Evolutionary conservation across 1,140 invertebrate genomes (phyloP), one percentile per base, ranked within the genome.

Genomic region (Drosophila jambulina): DNA sequence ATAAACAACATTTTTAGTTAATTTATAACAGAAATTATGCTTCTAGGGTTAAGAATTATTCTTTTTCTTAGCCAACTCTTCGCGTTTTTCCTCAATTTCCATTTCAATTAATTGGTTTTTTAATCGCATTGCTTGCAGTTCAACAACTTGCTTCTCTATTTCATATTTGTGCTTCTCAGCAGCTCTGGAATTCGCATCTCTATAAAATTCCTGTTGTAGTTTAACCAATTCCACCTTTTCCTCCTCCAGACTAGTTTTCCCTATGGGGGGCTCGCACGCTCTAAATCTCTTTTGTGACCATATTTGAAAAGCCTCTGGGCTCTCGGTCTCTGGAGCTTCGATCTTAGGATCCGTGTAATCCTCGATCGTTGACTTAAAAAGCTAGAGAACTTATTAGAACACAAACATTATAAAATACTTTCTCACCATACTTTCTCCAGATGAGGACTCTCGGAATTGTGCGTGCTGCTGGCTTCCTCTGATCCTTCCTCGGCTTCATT

Each of bases 151-250:
- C 19, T 29, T 68, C 12, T 68, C 43, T 15, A 63, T 19, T 21
- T 68, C 64, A 19, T 48, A 63, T 48, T 68, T 63, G 21, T 68
- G 64, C 36, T 64, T 62, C 29, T 68, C 64, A 40, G 64, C 64
- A 3, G 64, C 64, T 38, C 64, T 68, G 19, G 19, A 6, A 40
- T 68, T 68, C 2, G 21, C 42, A 13, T 68, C 64, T 29, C 34
- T 63, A 19, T 38, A 68, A 40, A 40, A 64, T 19, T 68, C 58
- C 43, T 68, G 59, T 19, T 68, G 59, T 12, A 68, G 6, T 6
- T 48, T 68, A n/a, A 68, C n/a, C 59, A 68, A 29, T 38, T 63
- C 60, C 25, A 48, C 3, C 59, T 68, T 45, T 32, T 64, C 64
- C 12, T 48, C 32, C 23, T 68, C 43, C 10, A 48, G 12, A 12